A percentile compares a stretch with the other conserved stretches of the same genome.
phyloP scores from a whole-genome alignment of 2,113 vertebrate genomes.

The Dinomys branickii region DNA sequence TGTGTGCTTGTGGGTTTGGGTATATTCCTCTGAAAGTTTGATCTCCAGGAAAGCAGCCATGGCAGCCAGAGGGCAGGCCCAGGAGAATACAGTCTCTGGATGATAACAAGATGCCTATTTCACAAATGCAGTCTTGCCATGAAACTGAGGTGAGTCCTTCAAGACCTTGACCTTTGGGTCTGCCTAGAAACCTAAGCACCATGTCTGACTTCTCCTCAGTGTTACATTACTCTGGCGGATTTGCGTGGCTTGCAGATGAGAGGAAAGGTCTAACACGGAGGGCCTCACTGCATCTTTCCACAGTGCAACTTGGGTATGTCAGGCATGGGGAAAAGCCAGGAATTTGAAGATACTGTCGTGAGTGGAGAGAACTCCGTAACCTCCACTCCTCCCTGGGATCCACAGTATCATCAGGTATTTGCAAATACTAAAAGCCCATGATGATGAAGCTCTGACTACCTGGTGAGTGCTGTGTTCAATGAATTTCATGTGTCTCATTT shows the following conservation, averaged over 20 bases:
- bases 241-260: background rate
- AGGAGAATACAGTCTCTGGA: background rate
- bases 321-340: background rate
- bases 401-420: background rate
- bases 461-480: background rate
- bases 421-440: background rate
- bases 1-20: background rate
- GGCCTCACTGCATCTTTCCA: background rate
- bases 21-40: background rate
- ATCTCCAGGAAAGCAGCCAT: background rate
- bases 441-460: accelerated
- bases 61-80: background rate
- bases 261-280: background rate
- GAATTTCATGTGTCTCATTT: background rate
- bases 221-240: background rate
- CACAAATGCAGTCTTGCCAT: background rate
- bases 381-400: accelerated
- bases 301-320: accelerated
- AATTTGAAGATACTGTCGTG: background rate
- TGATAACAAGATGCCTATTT: accelerated
- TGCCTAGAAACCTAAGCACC: background rate
- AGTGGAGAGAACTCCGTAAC: background rate
- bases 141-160: background rate
- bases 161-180: background rate
- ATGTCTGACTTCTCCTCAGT: background rate